Evolutionary conservation across 2,888 invertebrate genomes (phyloP).

Genomic region (Neria commutata): DNA sequence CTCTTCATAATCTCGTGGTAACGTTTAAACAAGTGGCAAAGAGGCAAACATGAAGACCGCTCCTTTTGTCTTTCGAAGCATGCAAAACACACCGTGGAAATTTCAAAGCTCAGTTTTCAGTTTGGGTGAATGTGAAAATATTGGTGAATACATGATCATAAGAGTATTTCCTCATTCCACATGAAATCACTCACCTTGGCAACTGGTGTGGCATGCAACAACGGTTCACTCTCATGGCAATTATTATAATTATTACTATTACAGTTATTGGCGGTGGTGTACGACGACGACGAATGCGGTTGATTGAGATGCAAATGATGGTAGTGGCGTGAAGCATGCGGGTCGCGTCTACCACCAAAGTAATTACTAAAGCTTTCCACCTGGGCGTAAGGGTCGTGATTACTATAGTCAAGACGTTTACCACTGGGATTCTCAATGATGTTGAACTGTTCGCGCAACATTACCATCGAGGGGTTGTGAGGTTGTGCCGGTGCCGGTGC

Average conservation of each 20-base stretch:
- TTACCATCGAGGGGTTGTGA: conserved; percentile 65
- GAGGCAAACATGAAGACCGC: no score
- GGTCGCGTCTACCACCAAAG: conserved; percentile 36
- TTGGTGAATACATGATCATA: conserved; percentile 20
- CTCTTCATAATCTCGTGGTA: no score
- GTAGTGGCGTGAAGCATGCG: conserved; percentile 37
- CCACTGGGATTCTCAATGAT: conserved; percentile 62
- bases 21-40: no score
- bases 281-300: conserved; percentile 38
- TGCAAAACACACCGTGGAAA: no score
- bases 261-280: conserved; percentile 51
- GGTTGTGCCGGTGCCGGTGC: no score
- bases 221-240: conserved; percentile 61
- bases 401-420: conserved; percentile 50
- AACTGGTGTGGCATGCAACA: conserved; percentile 61
- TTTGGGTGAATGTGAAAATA: conserved; percentile 7
- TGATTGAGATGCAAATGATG: conserved; percentile 28
- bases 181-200: conserved; percentile 57
- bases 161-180: conserved; percentile 30
- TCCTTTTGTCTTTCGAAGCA: no score
- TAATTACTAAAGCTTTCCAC: conserved; percentile 49
- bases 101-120: conserved; percentile 10
- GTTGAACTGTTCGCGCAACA: conserved; percentile 62
- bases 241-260: conserved; percentile 55
- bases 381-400: conserved; percentile 44